Conservation (phyloP, 1,140 invertebrate species). For the Drosophila simulans region DNA sequence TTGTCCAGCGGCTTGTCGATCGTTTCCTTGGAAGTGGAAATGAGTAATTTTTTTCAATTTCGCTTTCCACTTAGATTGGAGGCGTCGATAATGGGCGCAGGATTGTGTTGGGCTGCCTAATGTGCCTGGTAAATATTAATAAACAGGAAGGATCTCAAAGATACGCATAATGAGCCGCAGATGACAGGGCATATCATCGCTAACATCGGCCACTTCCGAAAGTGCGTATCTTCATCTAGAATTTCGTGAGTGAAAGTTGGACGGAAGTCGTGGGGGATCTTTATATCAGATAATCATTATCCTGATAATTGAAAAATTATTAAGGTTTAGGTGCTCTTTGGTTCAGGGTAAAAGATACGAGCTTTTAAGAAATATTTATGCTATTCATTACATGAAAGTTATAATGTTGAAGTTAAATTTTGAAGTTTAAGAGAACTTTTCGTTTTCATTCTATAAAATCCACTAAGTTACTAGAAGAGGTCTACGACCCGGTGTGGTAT, state of each 20-base stretch:
- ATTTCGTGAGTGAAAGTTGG: slow-evolving; percentile 18
- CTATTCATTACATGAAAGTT: too few species aligned
- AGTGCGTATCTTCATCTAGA: slow-evolving; percentile 39
- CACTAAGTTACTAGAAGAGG: slow-evolving; percentile 15
- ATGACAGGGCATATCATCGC: slow-evolving; percentile 58
- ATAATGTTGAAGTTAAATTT: too few species aligned
- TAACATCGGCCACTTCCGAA: slow-evolving; percentile 38
- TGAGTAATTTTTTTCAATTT: slow-evolving; percentile 83
- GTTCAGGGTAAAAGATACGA: too few species aligned
- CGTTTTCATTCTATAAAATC: slow-evolving; percentile 5
- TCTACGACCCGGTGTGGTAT: slow-evolving; percentile 30
- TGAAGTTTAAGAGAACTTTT: background rate
- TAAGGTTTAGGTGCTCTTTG: background rate
- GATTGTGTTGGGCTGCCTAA: slow-evolving; percentile 14
- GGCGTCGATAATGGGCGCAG: slow-evolving; percentile 63
- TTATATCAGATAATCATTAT: background rate
- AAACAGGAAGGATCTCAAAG: slow-evolving; percentile 18
- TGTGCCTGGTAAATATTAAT: slow-evolving; percentile 41
- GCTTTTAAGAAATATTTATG: too few species aligned
- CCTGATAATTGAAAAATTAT: background rate
- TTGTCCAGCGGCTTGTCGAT: slow-evolving; percentile 61
- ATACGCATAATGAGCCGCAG: slow-evolving; percentile 47
- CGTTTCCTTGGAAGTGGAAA: slow-evolving; percentile 82
- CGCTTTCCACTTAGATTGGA: slow-evolving; percentile 75
- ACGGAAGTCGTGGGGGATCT: slow-evolving; percentile 19